Base-by-base conservation (phyloP, 2,888 invertebrate species). In the Drosophila subsilvestris region DNA sequence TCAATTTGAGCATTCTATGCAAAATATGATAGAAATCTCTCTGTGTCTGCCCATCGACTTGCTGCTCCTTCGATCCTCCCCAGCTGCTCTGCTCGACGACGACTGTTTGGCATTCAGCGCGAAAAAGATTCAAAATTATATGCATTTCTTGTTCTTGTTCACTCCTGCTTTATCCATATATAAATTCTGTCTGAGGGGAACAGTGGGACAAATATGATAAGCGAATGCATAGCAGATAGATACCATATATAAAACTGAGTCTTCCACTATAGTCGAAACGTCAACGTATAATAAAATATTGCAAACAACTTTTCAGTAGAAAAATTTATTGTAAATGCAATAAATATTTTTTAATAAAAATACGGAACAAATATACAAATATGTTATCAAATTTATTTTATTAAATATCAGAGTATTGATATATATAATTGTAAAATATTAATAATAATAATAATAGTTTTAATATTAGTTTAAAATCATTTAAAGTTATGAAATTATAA, bases 21-120 rank as follows among this genome's bases (percentile, higher is more conserved):
- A 82, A 86, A 86, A 86, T 85, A 86, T 86, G 87, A 87, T 85
- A 80, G 85, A 85, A 86, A 87, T 82, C 76, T 79, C 29, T 70
- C 56, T 44, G 48, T 45, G 48, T 29, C 42, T 14, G 47, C 54
- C 42, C 29, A 44, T 42, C 43, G 54, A 43, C 47, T 44, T 56
- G 54, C 50, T 60, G 51, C 65, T 65, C 62, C 67, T 65, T 37
- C 37, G 37, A 37, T 25, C 4, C 25, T n/a, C 6, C 14, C 2
- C 37, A 37, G 37, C 37, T n/a, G 37, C 37, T 37, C 12, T 12
- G 32, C 32, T 32, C 27, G 27, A 9, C 27, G 27, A 27, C 32
- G 14, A 2, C 7, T 37, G 37, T n/a, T 78, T 80, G 77, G 75
- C 68, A 86, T 86, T 78, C 81, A 67, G 74, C 74, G 86, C 63